phyloP scores from a whole-genome alignment of 2,113 vertebrate genomes.

The Fulica atra region DNA sequence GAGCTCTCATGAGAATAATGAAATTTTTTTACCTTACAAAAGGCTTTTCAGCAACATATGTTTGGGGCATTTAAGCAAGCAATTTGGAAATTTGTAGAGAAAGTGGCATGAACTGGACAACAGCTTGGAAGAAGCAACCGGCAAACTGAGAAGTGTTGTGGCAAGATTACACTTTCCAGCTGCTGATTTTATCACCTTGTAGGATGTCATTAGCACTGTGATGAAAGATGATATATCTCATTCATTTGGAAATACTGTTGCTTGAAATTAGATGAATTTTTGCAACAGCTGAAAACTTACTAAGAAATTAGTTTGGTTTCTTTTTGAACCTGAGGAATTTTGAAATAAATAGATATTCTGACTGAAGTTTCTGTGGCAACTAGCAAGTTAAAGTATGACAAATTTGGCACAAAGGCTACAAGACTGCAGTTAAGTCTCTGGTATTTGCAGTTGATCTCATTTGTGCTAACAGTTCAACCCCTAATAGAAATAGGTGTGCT shows the following conservation, averaged over 20 bases:
- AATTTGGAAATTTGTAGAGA: neutral
- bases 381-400: neutral
- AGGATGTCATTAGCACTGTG: constrained; percentile 29
- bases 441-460: neutral
- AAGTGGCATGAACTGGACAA: neutral
- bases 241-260: neutral
- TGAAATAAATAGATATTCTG: neutral
- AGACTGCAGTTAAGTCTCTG: neutral
- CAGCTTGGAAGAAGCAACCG: neutral
- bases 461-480: neutral
- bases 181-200: constrained; percentile 26
- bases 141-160: neutral
- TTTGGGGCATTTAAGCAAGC: neutral
- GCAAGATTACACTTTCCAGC: constrained; percentile 16
- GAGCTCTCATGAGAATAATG: neutral
- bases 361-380: neutral
- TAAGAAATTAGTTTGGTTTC: neutral
- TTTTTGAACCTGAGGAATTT: neutral
- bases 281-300: neutral
- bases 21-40: neutral
- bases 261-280: neutral
- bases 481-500: neutral
- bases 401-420: neutral
- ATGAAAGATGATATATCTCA: constrained; percentile 9
- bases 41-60: neutral